A percentile compares a stretch with the other conserved stretches of the same genome.
phyloP scores from a whole-genome alignment of 2,888 invertebrate species.

The Mesorhabditis belari region DNA sequence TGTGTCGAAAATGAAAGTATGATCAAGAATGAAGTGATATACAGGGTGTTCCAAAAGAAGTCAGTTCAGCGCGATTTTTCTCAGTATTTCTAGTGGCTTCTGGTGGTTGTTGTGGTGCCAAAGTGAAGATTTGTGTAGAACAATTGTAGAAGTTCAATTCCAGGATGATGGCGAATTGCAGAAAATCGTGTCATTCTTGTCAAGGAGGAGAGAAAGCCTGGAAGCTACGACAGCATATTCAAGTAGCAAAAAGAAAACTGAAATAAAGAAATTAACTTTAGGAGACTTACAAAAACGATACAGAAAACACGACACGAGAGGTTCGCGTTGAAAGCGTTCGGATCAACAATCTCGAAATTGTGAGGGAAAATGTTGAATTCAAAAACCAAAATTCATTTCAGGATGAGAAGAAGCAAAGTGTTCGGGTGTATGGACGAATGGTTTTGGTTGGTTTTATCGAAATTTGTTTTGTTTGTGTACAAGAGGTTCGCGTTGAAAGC shows the following conservation, averaged over 20 bases:
- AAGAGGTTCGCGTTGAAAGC: constrained; percentile 44
- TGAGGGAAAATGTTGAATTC: constrained; percentile 9
- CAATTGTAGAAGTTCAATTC: no score
- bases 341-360: constrained; percentile 47
- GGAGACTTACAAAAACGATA: constrained; percentile 10
- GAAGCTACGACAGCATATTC: constrained; percentile 47
- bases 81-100: no score
- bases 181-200: constrained; percentile 51
- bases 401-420: constrained; percentile 48
- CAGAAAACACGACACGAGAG: constrained; percentile 16
- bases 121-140: no score
- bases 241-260: constrained; percentile 14
- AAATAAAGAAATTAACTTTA: no score
- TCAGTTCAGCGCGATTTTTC: no score
- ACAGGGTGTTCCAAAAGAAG: no score
- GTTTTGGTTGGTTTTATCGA: constrained; percentile 38
- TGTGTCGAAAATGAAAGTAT: not conserved
- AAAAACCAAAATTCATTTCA: constrained; percentile 11
- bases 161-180: constrained; percentile 54
- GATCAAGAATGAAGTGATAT: not conserved
- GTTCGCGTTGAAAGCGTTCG: constrained; percentile 50
- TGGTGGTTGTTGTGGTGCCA: no score
- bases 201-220: constrained; percentile 53
- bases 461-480: constrained; percentile 2
- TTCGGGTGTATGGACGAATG: constrained; percentile 46